phyloP scores from a whole-genome alignment of 1,140 invertebrate species.

The Apis florea region DNA sequence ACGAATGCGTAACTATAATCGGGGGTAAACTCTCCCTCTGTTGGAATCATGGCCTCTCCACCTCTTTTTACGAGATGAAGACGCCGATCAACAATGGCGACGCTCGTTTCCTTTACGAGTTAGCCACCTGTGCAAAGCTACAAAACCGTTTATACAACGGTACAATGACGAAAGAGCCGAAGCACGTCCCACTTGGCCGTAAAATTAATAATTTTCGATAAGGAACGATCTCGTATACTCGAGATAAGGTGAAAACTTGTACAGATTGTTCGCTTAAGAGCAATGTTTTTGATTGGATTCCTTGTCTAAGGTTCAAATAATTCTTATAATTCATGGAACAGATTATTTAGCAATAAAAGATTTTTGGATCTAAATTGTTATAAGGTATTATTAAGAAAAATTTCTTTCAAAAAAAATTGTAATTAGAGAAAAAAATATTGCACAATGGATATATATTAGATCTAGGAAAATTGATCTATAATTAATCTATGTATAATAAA shows the following conservation, averaged over 20 bases:
- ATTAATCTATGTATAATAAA: too few species aligned
- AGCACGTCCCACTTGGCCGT: conserved; percentile 39
- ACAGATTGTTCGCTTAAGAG: neutral
- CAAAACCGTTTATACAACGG: conserved; percentile 55
- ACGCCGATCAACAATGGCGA: conserved; percentile 51
- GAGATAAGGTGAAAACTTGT: neutral
- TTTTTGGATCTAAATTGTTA: too few species aligned
- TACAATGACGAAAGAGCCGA: neutral
- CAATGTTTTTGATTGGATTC: too few species aligned
- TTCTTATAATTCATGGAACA: too few species aligned
- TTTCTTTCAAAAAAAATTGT: too few species aligned
- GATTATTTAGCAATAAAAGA: too few species aligned
- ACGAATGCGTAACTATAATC: conserved; percentile 20
- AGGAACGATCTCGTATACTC: conserved; percentile 3
- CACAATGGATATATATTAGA: too few species aligned
- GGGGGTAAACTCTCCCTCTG: conserved; percentile 30
- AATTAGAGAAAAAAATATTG: too few species aligned
- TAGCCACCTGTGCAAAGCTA: conserved; percentile 54
- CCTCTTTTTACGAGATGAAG: conserved; percentile 26
- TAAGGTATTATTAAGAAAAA: too few species aligned
- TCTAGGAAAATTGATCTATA: too few species aligned
- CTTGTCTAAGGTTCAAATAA: too few species aligned
- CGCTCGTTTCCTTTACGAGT: conserved; percentile 58
- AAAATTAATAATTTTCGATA: conserved; percentile 61
- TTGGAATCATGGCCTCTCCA: conserved; percentile 1